Base-by-base conservation (phyloP, 2,113 vertebrate genomes). In the Abramis brama region DNA sequence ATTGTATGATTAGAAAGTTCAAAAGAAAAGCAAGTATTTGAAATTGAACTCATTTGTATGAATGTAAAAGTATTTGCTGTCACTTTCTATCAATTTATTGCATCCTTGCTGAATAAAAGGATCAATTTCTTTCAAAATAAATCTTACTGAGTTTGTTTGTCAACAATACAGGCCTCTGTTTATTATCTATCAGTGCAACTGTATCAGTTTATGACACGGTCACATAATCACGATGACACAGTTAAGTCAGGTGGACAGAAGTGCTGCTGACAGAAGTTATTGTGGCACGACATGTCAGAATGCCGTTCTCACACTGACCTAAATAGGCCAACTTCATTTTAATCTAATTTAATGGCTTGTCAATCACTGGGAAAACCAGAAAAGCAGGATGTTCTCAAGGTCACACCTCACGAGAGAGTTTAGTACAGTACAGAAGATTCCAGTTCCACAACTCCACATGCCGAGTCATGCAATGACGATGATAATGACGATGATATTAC, bases 221-320 rank as follows among this genome's bases (percentile, higher is more conserved):
- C 36, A 52, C 43, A 66, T 21, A 66, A 12, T 30, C 10, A 70
- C 1, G 19, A 57, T 70, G 70, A 85, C 36, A 52, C 73, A 70
- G 52, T 75, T 81, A 76, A 70, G 9, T 83, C 30, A 39, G 30
- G 45, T 9, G 7, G 33, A 73, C 50, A 83, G 68, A 83, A 83
- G 68, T 39, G 82, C 82, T 57, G 82, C 33, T 74, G 66, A 73
- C 47, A 83, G 27, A 70, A 82, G 62, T 52, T 66, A 78, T 79
- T 75, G 62, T 80, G 21, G 33, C 59, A 27, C 11, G 25, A 88
- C 21, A 5, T 68, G 77, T 60, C 25, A n/a, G 4, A 43, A 64
- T 45, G 25, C 27, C 2, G 6, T 60, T 25, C 55, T 62, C 50
- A 84, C 82, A 33, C 75, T 79, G 43, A 55, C 11, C 45, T 79